Evolutionary conservation across 2,113 vertebrate species (phyloP).

Genomic region (Apteryx owenii): DNA sequence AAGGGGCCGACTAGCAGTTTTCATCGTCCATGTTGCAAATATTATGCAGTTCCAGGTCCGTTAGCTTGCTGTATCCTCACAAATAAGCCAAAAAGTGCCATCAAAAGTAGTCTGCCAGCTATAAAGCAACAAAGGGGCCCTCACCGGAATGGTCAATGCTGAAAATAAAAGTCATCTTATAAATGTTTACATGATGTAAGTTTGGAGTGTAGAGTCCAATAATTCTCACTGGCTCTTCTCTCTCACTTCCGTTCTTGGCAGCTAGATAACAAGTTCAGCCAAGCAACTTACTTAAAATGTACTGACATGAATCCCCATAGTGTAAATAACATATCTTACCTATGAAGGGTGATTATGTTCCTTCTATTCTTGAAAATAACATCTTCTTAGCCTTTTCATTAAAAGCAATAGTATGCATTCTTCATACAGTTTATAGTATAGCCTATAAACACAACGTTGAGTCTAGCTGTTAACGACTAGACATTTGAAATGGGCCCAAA

Average conservation of each 20-base stretch:
- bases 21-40: background rate
- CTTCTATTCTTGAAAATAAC: conserved; percentile 33
- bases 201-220: conserved; percentile 32
- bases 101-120: conserved; percentile 12
- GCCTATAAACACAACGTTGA: background rate
- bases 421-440: background rate
- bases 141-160: background rate
- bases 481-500: background rate
- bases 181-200: conserved; percentile 68
- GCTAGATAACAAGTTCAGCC: conserved; percentile 63
- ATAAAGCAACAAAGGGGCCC: conserved; percentile 20
- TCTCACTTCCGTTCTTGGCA: conserved; percentile 71
- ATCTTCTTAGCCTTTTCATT: background rate
- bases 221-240: conserved; percentile 60
- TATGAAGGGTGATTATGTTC: conserved; percentile 38
- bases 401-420: background rate
- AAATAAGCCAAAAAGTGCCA: background rate
- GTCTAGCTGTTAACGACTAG: background rate
- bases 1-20: background rate
- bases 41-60: background rate
- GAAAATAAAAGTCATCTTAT: conserved; percentile 54
- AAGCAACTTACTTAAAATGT: conserved; percentile 65
- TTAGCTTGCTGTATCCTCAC: background rate
- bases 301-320: conserved; percentile 54
- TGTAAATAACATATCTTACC: conserved; percentile 61